Percentiles rank a stretch among this genome's conserved stretches.
Conservation (phyloP, 2,888 invertebrate species). For the Saturnia pavonia region DNA sequence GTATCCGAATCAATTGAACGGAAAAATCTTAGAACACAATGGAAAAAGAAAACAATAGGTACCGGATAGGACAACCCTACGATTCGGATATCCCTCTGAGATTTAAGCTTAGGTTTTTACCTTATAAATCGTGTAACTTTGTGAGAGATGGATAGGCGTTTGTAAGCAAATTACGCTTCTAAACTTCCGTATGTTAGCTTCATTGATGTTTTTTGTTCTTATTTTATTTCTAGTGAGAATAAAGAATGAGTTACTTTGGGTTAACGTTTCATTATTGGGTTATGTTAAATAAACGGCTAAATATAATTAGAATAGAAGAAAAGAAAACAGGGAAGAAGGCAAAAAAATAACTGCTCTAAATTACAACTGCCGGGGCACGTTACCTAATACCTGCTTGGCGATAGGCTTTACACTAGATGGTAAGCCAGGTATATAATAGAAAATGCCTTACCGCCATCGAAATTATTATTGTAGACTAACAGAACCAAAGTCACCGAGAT, state of each 20-base stretch:
- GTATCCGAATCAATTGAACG: constrained; percentile 29
- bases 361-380: background rate
- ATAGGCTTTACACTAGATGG: background rate
- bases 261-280: background rate
- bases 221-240: background rate
- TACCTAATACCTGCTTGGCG: background rate
- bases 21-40: constrained; percentile 31
- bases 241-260: background rate
- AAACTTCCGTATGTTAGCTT: background rate
- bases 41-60: constrained; percentile 20
- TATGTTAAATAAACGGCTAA: background rate
- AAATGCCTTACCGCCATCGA: background rate
- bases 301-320: background rate
- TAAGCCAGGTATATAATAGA: background rate
- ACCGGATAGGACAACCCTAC: constrained; percentile 18
- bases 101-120: constrained; percentile 20
- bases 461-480: background rate
- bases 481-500: no score
- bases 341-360: background rate
- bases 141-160: background rate
- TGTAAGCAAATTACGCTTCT: constrained; percentile 10
- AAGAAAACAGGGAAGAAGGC: no score
- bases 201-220: background rate
- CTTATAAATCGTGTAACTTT: constrained; percentile 13
- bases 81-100: constrained; percentile 21